Base-by-base conservation (phyloP, 2,797 vertebrate genomes). In the Telmatherina bonti region DNA sequence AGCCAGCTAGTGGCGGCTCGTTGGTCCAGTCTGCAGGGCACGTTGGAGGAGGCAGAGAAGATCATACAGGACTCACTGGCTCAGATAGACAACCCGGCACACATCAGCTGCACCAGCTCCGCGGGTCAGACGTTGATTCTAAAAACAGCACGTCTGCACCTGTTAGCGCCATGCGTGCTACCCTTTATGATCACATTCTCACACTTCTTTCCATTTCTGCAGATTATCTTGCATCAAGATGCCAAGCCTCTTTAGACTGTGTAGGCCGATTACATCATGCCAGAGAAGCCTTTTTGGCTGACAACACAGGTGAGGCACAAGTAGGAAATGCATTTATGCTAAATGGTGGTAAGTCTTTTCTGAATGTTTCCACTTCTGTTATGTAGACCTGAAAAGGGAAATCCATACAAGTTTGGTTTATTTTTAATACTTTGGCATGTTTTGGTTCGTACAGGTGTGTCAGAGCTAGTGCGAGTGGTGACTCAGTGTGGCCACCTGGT, bases 181-280 rank as follows among this genome's bases (percentile, higher is more conserved):
- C 49, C 24, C 7, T 29, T 36, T 9, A 18, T 55, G 22, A 54
- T 31, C 41, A 6, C 10, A 22, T 33, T 18, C 35, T 22, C 29
- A 59, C 59, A 15, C 52, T 2, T 36, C 7, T 33, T 24, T 60
- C 0, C 1, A n/a, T 75, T 51, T 61, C 38, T 90, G 71, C 88
- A 99, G 98, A 99, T 82, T 97, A 97, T 89, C 95, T 99, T 61
- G 94, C 96, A 10, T 95, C 95, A 83, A 94, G 95, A 76, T 93
- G 95, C 0, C 92, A 92, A 83, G 95, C 95, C 3, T 94, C 96
- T 30, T 89, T 94, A 0, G 90, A 93, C 74, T 96, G 95, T 3
- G 72, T 95, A 7, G 93, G 95, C 63, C 90, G 89, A 78, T 91
- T 99, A 33, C 92, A 87, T 54, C 86, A 92, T 0, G 92, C 92